These are phyloP conservation scores for Sibirionetta formosa DNA, from an alignment of 2,797 vertebrate genomes.

Conservation along the genomic window DNA sequence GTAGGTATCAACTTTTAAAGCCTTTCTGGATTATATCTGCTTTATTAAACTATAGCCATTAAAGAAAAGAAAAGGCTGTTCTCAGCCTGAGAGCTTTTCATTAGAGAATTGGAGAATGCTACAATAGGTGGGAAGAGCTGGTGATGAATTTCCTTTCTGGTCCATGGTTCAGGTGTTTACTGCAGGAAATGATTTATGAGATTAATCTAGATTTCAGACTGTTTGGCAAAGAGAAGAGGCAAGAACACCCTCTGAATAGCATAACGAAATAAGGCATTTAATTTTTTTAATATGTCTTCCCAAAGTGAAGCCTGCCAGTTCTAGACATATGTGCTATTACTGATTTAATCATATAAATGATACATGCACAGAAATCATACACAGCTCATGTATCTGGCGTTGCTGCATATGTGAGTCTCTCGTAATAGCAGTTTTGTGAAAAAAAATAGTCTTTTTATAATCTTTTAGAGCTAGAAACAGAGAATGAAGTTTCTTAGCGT, in stretches of 20 bases:
- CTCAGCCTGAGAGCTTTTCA: slow-evolving; percentile 18
- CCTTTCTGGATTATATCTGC: slow-evolving; percentile 56
- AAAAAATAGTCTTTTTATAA: not conserved
- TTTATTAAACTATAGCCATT: slow-evolving; percentile 63
- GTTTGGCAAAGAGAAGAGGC: slow-evolving; percentile 6
- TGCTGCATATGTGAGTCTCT: not conserved
- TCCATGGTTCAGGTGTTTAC: slow-evolving; percentile 26
- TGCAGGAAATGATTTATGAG: slow-evolving; percentile 39
- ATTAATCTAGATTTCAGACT: slow-evolving; percentile 38
- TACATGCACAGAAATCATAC: not conserved
- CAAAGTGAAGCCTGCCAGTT: slow-evolving; percentile 16
- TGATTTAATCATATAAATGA: not conserved
- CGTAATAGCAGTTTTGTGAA: not conserved
- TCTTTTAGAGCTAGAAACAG: not conserved
- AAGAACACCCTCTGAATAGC: not conserved
- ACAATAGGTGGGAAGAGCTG: slow-evolving; percentile 11
- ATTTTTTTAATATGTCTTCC: slow-evolving; percentile 19
- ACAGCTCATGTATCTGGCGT: not conserved
- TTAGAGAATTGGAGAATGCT: slow-evolving; percentile 1
- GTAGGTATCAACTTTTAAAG: slow-evolving; percentile 24
- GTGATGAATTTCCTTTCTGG: slow-evolving; percentile 39
- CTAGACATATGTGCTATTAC: slow-evolving; percentile 18
- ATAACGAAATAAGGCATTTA: slow-evolving; percentile 26
- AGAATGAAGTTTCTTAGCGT: not conserved
- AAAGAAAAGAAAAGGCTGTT: slow-evolving; percentile 47